Evolutionary conservation across 2,888 invertebrate genomes (phyloP).

Genomic region (Neoascia interrupta): DNA sequence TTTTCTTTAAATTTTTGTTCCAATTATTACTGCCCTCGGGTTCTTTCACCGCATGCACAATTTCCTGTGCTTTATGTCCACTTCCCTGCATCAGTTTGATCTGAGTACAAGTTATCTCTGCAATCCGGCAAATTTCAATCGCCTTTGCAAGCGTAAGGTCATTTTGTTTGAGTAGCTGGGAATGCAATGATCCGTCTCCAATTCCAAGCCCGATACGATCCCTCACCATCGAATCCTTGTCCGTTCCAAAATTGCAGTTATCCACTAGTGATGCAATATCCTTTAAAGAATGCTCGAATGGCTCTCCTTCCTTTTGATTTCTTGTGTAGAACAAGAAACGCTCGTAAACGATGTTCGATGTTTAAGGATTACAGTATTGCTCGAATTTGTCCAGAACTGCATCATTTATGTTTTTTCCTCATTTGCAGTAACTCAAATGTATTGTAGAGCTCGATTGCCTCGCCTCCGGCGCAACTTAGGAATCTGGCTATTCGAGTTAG

Average conservation of each 20-base stretch:
- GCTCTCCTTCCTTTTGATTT: not conserved
- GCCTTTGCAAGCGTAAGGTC: conserved; percentile 1
- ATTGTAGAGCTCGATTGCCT: too few species aligned
- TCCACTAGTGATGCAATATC: not conserved
- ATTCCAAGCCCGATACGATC: not conserved
- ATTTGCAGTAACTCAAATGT: too few species aligned
- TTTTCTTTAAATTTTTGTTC: not conserved
- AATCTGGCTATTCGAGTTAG: too few species aligned
- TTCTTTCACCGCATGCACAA: not conserved
- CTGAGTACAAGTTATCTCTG: conserved; percentile 7
- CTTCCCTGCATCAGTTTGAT: conserved; percentile 1
- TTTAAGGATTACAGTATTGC: not conserved
- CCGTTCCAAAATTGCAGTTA: not conserved
- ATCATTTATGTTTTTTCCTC: too few species aligned
- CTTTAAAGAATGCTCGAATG: not conserved
- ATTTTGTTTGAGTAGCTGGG: not conserved
- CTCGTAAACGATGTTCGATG: not conserved
- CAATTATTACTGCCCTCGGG: not conserved
- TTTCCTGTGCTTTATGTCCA: not conserved
- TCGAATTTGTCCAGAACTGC: not conserved
- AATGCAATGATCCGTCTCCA: not conserved
- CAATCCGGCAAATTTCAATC: not conserved
- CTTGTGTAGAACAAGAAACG: not conserved
- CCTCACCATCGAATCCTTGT: not conserved
- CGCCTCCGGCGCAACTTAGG: too few species aligned